Evolutionary conservation across 1,140 invertebrate genomes (phyloP), one percentile per base, ranked within the genome.

Genomic region (Halictus rubicundus): DNA sequence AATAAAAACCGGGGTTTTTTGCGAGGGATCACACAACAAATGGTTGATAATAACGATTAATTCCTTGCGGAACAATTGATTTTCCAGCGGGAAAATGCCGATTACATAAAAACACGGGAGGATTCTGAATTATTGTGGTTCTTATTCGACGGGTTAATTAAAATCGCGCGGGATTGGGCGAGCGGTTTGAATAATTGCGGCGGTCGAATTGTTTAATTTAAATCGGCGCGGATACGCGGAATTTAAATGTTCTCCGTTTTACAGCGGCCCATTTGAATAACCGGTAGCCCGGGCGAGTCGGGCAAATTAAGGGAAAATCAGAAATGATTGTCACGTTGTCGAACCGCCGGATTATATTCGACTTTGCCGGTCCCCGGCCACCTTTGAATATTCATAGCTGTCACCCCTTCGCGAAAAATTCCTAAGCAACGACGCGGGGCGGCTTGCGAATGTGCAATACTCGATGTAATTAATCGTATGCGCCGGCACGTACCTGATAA

Each of bases 381-480:
- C 8, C 21, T 57, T 88, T 90, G 88, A 90, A 90, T 90, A 90
- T 90, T 90, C 85, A 90, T 85, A 77, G 71, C 46, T 70, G 54
- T 37, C 57, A 57, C 78, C 77, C 65, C 68, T 52, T 65, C 23
- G 71, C 59, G 78, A 79, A 79, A 79, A 66, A 79, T 73, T 79
- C 78, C 61, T 74, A 79, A 79, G 68, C 70, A 79, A 64, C 69
- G 65, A n/a, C 6, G 39, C 69, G 76, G 72, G 77, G 37, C 65
- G 65, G 54, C n/a, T 25, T 27, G 32, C 54, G 37, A 39, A 42
- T 81, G 78, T 81, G 84, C 73, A 86, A 84, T 85, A 79, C 88
- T 88, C 85, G 84, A 90, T 88, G 86, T 90, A 90, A 90, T 90
- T 89, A 89, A 90, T 89, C 84, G 81, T 80, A 80, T 80, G 78